Base-by-base conservation (phyloP, 2,797 vertebrate genomes). In the Menidia menidia region DNA sequence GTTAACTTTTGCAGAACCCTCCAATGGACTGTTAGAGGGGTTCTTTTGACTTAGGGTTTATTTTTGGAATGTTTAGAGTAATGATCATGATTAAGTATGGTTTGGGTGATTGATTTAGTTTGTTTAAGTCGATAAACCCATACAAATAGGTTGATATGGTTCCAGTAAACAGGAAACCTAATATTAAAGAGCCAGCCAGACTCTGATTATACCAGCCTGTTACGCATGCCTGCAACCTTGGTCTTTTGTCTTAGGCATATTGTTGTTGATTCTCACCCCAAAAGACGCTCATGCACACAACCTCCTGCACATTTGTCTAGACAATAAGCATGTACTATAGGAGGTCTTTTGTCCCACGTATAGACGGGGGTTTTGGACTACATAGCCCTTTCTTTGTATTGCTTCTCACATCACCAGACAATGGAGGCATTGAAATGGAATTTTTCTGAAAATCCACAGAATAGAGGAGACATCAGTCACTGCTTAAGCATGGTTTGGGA, bases 361-460 rank as follows among this genome's bases (percentile, higher is more conserved):
- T 64, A 78, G 80, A 57, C 14, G 0, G 52, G 47, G 53, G 6
- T 10, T 72, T 74, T 58, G 60, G 68, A 77, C 56, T 82, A 68
- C 60, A 35, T 56, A 13, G 61, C 12, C 68, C 59, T 79, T 83
- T 77, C 72, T 86, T 67, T 56, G 43, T 2, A 0, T 12, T 6
- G 31, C 51, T 54, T 42, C 43, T 66, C 54, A 83, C 45, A 19
- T 73, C 57, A 65, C 1, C 51, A 67, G 52, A 92, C 88, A 91
- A 87, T 86, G 55, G 74, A 35, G 31, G 59, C 62, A 77, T 76
- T 84, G 85, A 87, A 74, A 83, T 75, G 65, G 74, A 82, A 80
- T 80, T 64, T 77, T 42, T 48, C 58, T 72, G 32, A 47, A 83
- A 74, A 82, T 73, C 65, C 68, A 78, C 62, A 44, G 13, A 44